These are phyloP conservation scores for Gibbula magus DNA, from an alignment of 2,888 invertebrate genomes.

Conservation along the genomic window DNA sequence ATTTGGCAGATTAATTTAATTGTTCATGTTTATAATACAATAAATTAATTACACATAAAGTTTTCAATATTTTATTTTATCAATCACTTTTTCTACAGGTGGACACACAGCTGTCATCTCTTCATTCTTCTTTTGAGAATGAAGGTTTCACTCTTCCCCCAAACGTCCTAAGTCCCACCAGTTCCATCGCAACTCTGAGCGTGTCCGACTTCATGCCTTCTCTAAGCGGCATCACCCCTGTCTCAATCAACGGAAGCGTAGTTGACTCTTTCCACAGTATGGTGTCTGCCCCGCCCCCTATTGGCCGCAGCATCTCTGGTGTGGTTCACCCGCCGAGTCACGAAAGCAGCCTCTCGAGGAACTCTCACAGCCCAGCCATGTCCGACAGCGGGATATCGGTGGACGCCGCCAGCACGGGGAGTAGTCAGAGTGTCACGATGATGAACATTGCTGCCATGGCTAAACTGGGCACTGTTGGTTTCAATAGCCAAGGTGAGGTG, in stretches of 20 bases:
- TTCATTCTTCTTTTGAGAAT: slow-evolving; percentile 74
- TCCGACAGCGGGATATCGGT: slow-evolving; percentile 75
- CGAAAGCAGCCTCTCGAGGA: slow-evolving; percentile 64
- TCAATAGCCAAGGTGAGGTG: slow-evolving; percentile 26
- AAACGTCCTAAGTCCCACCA: slow-evolving; percentile 66
- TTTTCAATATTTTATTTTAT: no score
- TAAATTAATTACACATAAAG: no score
- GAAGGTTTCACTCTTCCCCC: slow-evolving; percentile 69
- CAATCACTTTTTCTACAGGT: slow-evolving; percentile 19
- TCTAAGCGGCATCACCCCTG: slow-evolving; percentile 48
- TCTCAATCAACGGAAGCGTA: slow-evolving; percentile 44
- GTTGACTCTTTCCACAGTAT: slow-evolving; percentile 27
- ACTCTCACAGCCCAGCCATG: slow-evolving; percentile 73
- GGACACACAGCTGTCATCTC: slow-evolving; percentile 46
- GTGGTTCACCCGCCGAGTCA: slow-evolving; percentile 27
- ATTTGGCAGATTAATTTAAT: no score
- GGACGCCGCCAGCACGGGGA: slow-evolving; percentile 70
- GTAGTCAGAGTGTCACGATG: slow-evolving; percentile 74
- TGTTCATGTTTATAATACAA: no score
- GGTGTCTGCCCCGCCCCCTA: slow-evolving; percentile 32
- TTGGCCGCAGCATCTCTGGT: background rate
- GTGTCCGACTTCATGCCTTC: slow-evolving; percentile 49
- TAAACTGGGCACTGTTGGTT: slow-evolving; percentile 81
- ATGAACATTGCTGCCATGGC: slow-evolving; percentile 92
- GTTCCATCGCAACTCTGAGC: slow-evolving; percentile 51